These are phyloP conservation scores for Scaptomyza pallida DNA, from an alignment of 1,140 invertebrate genomes.

Conservation along the genomic window DNA sequence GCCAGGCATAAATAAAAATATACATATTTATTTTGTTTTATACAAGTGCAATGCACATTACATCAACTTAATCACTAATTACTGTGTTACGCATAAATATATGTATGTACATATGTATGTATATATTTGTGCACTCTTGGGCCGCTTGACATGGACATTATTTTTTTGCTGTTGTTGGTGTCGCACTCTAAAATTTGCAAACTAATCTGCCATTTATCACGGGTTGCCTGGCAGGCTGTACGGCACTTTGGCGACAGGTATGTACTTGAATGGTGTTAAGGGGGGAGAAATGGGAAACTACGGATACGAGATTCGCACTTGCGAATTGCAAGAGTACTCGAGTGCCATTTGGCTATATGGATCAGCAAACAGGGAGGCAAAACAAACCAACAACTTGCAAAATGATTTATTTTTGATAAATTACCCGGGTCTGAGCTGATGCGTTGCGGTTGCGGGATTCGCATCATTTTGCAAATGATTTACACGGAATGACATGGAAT, in stretches of 20 bases:
- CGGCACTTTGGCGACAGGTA: constrained; percentile 65
- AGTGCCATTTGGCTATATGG: constrained; percentile 49
- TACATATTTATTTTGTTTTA: constrained; percentile 13
- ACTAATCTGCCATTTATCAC: constrained; percentile 80
- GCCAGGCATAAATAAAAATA: constrained; percentile 24
- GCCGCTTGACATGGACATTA: constrained; percentile 54
- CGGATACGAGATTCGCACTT: constrained; percentile 31
- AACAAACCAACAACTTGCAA: constrained; percentile 52
- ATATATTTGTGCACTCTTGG: not conserved
- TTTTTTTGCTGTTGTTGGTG: no score
- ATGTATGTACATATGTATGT: not conserved
- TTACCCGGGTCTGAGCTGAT: constrained; percentile 67
- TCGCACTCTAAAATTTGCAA: constrained; percentile 71
- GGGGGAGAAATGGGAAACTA: constrained; percentile 17
- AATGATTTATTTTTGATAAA: constrained; percentile 84
- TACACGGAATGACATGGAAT: constrained; percentile 81
- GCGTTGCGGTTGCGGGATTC: constrained; percentile 40
- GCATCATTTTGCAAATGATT: constrained; percentile 79
- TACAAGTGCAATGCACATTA: constrained; percentile 41
- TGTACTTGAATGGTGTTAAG: constrained; percentile 31
- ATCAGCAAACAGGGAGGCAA: constrained; percentile 35
- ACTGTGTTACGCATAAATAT: constrained; percentile 64
- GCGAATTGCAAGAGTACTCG: constrained; percentile 10
- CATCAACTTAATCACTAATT: constrained; percentile 76
- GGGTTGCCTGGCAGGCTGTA: constrained; percentile 1